phyloP scores from a whole-genome alignment of 1,140 invertebrate genomes.

The Drosophila equinoxialis region DNA sequence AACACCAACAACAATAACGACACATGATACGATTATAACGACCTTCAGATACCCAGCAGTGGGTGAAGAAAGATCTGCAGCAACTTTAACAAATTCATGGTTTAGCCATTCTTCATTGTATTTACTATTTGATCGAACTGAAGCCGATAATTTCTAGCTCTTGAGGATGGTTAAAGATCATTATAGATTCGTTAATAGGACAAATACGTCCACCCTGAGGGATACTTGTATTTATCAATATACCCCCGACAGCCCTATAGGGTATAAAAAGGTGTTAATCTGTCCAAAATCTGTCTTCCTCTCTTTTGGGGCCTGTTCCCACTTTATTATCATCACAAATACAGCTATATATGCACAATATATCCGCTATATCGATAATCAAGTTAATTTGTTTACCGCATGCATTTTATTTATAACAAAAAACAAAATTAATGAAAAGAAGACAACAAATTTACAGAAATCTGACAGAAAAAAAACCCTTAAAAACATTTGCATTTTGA shows the following conservation, averaged over 20 bases:
- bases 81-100: too few relatives aligned
- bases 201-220: not conserved
- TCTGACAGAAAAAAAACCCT: constrained; percentile 28
- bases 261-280: constrained; percentile 22
- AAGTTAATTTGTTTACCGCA: constrained; percentile 72
- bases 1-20: not conserved
- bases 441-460: constrained; percentile 30
- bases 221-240: not conserved
- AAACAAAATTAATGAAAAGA: constrained; percentile 13
- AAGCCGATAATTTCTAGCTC: too few relatives aligned
- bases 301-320: not conserved
- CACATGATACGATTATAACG: not conserved
- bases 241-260: not conserved
- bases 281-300: not conserved
- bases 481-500: constrained; percentile 62
- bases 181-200: not conserved
- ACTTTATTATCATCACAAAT: constrained; percentile 5
- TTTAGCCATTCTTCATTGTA: too few relatives aligned
- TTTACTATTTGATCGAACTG: too few relatives aligned
- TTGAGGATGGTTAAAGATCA: too few relatives aligned
- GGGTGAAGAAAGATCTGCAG: too few relatives aligned
- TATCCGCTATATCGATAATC: constrained; percentile 60
- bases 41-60: not conserved
- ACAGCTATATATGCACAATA: constrained; percentile 17
- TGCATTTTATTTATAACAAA: constrained; percentile 70